Base-by-base conservation (phyloP, 2,888 invertebrate genomes). In the Urechis unicinctus region DNA sequence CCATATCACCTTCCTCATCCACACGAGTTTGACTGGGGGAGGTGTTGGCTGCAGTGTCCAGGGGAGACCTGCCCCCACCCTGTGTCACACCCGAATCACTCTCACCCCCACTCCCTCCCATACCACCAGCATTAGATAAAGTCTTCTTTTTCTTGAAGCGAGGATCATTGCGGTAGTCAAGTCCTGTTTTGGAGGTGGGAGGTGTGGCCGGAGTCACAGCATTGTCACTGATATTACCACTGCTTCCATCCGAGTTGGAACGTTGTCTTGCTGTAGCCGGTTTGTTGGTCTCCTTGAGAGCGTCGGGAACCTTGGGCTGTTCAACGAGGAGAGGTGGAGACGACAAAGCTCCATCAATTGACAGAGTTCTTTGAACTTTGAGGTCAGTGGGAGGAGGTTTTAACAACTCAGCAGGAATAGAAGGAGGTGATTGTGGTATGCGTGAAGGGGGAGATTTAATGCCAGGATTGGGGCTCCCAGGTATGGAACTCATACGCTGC, bases 121-220 rank as follows among this genome's bases (percentile, higher is more conserved):
- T n/a, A n/a, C n/a, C n/a, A n/a, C n/a, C 31, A 6, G 22, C 46
- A 1, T 25, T 46, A 22, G 46, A 29, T 21, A 46, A 26, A n/a
- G 26, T 41, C 41, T 59, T 59, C 52, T 59, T 59, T 46, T 59
- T 59, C 49, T 53, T 53, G 41, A 48, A 59, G 17, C 59, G 50
- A 3, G 59, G 59, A 47, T 59, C 59, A 49, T 59, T 59, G 42
- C 59, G 30, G 42, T 56, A 58, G 44, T 58, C 58, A 29, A 55
- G 51, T 24, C 54, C 51, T 26, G 30, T 44, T 46, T 58, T 58
- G 24, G 24, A 22, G 22, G 47, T n/a, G n/a, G n/a, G n/a, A n/a
- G n/a, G n/a, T n/a, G n/a, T n/a, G n/a, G n/a, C n/a, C n/a, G n/a
- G n/a, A n/a, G n/a, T n/a, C n/a, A n/a, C n/a, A n/a, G n/a, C n/a